phyloP scores from a whole-genome alignment of 2,113 vertebrate species.

The Antennarius striatus region DNA sequence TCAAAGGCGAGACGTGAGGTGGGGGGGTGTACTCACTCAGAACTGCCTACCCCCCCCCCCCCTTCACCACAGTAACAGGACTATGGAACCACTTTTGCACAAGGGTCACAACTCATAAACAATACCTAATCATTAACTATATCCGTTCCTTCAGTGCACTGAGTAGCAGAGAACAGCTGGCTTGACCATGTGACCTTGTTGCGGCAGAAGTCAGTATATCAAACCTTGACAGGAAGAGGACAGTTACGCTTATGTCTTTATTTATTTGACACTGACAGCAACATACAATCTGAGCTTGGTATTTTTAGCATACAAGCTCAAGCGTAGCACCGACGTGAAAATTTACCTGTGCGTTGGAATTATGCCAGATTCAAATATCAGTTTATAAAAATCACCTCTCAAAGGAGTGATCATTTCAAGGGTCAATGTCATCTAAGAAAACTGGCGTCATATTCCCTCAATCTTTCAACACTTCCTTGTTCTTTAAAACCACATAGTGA shows the following conservation, averaged over 20 bases:
- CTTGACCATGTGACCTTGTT: slow-evolving; percentile 48
- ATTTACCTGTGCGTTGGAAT: slow-evolving; percentile 21
- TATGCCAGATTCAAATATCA: slow-evolving; percentile 40
- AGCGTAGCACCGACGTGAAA: neutral
- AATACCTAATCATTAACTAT: slow-evolving; percentile 77
- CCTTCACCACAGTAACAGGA: slow-evolving; percentile 31
- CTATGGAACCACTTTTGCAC: slow-evolving; percentile 59
- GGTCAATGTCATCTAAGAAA: slow-evolving; percentile 31
- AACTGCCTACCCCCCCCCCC: slow-evolving; percentile 11
- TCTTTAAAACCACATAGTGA: neutral
- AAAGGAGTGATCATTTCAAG: slow-evolving; percentile 3
- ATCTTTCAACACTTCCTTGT: neutral
- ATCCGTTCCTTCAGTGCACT: slow-evolving; percentile 48
- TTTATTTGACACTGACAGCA: slow-evolving; percentile 28
- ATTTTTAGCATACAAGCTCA: neutral
- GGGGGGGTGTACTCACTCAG: slow-evolving; percentile 37
- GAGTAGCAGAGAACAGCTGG: slow-evolving; percentile 44
- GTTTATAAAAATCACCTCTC: slow-evolving; percentile 24
- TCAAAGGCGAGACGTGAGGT: slow-evolving; percentile 9
- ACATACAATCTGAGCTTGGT: slow-evolving; percentile 15
- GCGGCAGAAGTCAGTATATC: slow-evolving; percentile 37
- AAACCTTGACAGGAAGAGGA: slow-evolving; percentile 25
- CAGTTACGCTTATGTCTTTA: neutral
- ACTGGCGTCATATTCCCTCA: neutral
- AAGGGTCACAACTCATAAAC: slow-evolving; percentile 77